These are phyloP conservation scores for Xylocopa sonorina DNA, from an alignment of 1,140 invertebrate species.

Conservation along the genomic window DNA sequence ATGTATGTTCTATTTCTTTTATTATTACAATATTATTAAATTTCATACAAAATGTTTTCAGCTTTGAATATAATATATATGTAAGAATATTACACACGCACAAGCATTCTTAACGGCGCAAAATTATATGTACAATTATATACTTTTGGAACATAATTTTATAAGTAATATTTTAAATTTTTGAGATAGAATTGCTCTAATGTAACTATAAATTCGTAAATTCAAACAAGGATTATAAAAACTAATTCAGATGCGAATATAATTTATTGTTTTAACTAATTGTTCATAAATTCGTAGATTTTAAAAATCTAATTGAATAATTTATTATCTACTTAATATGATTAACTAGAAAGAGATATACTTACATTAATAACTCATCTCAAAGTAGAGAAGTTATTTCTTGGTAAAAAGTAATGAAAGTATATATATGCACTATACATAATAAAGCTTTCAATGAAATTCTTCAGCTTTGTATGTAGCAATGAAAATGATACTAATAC, in stretches of 20 bases:
- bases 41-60: conserved; percentile 14
- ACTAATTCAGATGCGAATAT: conserved; percentile 5
- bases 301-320: conserved; percentile 7
- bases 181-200: conserved; percentile 6
- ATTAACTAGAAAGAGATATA: conserved; percentile 13
- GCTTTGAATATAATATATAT: conserved; percentile 10
- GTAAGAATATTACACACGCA: conserved; percentile 11
- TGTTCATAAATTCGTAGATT: neutral
- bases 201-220: neutral
- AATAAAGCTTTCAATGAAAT: conserved; percentile 16
- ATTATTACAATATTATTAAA: neutral
- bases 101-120: conserved; percentile 8
- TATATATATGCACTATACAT: neutral
- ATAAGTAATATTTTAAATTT: conserved; percentile 11
- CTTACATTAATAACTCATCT: conserved; percentile 4
- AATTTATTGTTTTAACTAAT: conserved; percentile 18
- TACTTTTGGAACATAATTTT: conserved; percentile 31
- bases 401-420: neutral
- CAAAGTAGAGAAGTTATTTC: neutral
- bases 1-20: conserved; percentile 22
- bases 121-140: conserved; percentile 45
- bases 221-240: neutral
- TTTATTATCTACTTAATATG: neutral
- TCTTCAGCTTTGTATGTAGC: neutral
- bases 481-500: conserved; percentile 16